Percentiles rank a stretch among this genome's conserved stretches.
Evolutionary conservation across 2,797 vertebrate species (phyloP).

Genomic region (Dicrostonyx torquatus): DNA sequence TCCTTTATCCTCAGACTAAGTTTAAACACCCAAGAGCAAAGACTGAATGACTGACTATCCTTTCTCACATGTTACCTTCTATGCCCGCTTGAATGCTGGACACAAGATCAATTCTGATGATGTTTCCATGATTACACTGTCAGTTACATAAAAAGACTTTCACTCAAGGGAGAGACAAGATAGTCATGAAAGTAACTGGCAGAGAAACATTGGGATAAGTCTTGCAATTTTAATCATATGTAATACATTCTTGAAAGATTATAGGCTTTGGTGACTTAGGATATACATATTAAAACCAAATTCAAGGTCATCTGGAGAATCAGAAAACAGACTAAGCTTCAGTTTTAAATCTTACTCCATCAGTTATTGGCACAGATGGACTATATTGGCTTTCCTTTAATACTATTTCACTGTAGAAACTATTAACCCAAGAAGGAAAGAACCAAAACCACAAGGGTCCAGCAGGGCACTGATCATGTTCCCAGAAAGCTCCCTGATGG

Average conservation of each 20-base stretch:
- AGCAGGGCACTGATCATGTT: not conserved
- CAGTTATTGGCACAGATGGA: not conserved
- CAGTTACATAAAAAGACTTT: not conserved
- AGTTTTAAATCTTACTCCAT: not conserved
- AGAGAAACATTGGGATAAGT: not conserved
- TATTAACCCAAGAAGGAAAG: conserved; percentile 15
- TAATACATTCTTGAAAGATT: not conserved
- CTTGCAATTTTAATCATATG: not conserved
- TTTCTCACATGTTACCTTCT: not conserved
- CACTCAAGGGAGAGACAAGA: not conserved
- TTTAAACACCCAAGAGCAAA: conserved; percentile 10
- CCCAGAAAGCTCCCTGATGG: not conserved
- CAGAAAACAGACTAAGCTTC: not conserved
- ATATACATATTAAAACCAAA: not conserved
- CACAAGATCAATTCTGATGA: not conserved
- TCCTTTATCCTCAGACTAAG: not conserved
- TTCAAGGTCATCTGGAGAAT: not conserved
- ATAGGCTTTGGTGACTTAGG: not conserved
- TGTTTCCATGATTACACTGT: not conserved
- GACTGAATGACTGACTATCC: not conserved
- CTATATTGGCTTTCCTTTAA: not conserved
- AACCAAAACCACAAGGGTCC: not conserved
- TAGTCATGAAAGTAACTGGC: not conserved
- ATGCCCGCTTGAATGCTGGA: not conserved
- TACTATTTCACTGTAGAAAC: conserved; percentile 9